phyloP scores from a whole-genome alignment of 2,888 invertebrate genomes.

The Phrixothrix hirtus region DNA sequence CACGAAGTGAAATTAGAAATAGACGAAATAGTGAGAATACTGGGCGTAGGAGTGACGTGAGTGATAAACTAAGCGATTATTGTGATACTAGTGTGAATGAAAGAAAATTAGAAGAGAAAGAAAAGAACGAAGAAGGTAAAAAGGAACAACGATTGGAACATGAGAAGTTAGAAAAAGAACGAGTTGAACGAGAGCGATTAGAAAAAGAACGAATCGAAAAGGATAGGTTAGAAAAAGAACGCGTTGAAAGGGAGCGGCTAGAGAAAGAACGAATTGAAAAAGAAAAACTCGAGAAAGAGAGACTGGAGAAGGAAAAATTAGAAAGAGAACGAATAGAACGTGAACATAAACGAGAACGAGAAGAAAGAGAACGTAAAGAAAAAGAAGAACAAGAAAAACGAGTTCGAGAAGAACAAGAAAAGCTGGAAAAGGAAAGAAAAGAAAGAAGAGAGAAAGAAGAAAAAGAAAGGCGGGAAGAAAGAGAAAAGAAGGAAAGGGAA shows the following conservation, averaged over 20 bases:
- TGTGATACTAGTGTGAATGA: constrained; percentile 42
- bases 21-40: constrained; percentile 48
- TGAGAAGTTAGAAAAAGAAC: constrained; percentile 40
- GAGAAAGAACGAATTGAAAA: constrained; percentile 54
- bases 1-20: constrained; percentile 43
- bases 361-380: constrained; percentile 57
- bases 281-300: constrained; percentile 43
- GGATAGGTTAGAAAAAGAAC: constrained; percentile 50
- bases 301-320: constrained; percentile 45
- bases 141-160: constrained; percentile 34
- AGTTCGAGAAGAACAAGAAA: constrained; percentile 57
- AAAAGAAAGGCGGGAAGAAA: constrained; percentile 47
- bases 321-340: constrained; percentile 54
- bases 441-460: constrained; percentile 51
- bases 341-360: constrained; percentile 49
- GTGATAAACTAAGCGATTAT: constrained; percentile 47
- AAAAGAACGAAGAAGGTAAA: constrained; percentile 41
- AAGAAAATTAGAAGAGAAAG: constrained; percentile 39
- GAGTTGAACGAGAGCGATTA: constrained; percentile 42
- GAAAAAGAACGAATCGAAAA: constrained; percentile 43
- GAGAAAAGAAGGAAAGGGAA: constrained; percentile 33
- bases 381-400: constrained; percentile 55
- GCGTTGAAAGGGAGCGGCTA: constrained; percentile 50
- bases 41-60: constrained; percentile 43
- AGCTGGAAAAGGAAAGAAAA: constrained; percentile 49